Conservation (phyloP, 2,113 vertebrate genomes). For the Corythoichthys intestinalis region DNA sequence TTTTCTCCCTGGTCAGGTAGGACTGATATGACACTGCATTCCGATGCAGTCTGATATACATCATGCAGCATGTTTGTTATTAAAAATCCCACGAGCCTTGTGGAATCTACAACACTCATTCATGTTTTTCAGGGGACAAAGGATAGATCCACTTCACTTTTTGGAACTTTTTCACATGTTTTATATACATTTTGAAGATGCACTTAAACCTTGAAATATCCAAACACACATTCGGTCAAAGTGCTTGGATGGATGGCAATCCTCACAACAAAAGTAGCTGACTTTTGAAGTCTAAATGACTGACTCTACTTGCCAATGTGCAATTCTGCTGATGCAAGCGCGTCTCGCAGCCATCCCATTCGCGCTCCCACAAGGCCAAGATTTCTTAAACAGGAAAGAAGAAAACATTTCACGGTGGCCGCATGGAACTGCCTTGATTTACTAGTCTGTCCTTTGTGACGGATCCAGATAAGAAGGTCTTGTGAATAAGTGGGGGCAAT, state of each 20-base stretch:
- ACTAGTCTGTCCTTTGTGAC: background rate
- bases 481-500: background rate
- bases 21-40: conserved; percentile 13
- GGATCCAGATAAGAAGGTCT: background rate
- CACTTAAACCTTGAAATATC: too few species aligned
- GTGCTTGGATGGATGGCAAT: background rate
- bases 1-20: conserved; percentile 58
- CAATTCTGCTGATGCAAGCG: background rate
- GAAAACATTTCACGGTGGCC: background rate
- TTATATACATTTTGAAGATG: too few species aligned
- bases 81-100: background rate
- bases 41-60: background rate
- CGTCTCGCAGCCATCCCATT: background rate
- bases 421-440: background rate
- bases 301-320: background rate
- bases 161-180: background rate
- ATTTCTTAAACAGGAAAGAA: background rate
- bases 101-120: background rate
- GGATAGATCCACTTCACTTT: background rate
- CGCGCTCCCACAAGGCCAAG: background rate
- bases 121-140: background rate
- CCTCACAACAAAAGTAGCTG: background rate
- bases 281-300: background rate
- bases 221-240: background rate
- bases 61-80: background rate